Percentiles rank a stretch among this genome's conserved stretches.
Conservation (phyloP, 2,888 invertebrate genomes). For the Plemyria rubiginata region DNA sequence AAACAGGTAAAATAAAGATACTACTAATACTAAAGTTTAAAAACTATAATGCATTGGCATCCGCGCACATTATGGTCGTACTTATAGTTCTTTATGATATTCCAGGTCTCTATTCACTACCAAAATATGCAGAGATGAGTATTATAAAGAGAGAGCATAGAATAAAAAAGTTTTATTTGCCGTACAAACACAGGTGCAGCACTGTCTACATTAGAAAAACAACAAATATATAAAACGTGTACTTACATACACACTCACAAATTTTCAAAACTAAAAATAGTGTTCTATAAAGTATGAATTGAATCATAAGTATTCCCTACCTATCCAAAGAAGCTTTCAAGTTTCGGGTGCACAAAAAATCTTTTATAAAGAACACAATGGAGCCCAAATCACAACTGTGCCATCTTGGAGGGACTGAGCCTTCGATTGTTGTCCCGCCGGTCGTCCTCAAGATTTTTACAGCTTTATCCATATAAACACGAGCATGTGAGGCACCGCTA, state of each 20-base stretch:
- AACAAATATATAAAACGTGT: too few species aligned
- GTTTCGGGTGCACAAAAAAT: constrained; percentile 52
- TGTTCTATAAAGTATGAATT: constrained; percentile 27
- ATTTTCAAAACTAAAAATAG: not conserved
- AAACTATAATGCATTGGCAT: not conserved
- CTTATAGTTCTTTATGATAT: too few species aligned
- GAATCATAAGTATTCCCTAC: constrained; percentile 23
- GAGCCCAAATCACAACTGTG: constrained; percentile 57
- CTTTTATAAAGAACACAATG: constrained; percentile 55
- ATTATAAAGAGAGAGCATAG: too few species aligned
- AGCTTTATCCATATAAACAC: constrained; percentile 56
- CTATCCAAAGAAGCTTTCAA: constrained; percentile 46
- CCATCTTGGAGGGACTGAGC: constrained; percentile 53
- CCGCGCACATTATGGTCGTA: too few species aligned
- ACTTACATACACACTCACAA: too few species aligned
- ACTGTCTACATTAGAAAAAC: too few species aligned
- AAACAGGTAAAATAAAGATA: too few species aligned
- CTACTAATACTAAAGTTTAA: too few species aligned
- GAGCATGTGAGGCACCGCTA: constrained; percentile 44
- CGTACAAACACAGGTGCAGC: too few species aligned
- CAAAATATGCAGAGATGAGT: too few species aligned
- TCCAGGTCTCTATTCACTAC: too few species aligned
- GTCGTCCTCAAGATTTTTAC: constrained; percentile 54
- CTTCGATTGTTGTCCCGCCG: constrained; percentile 55
- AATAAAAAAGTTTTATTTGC: too few species aligned